These are phyloP conservation scores for Anhinga rufa DNA, from an alignment of 2,113 vertebrate species.

Conservation along the genomic window DNA sequence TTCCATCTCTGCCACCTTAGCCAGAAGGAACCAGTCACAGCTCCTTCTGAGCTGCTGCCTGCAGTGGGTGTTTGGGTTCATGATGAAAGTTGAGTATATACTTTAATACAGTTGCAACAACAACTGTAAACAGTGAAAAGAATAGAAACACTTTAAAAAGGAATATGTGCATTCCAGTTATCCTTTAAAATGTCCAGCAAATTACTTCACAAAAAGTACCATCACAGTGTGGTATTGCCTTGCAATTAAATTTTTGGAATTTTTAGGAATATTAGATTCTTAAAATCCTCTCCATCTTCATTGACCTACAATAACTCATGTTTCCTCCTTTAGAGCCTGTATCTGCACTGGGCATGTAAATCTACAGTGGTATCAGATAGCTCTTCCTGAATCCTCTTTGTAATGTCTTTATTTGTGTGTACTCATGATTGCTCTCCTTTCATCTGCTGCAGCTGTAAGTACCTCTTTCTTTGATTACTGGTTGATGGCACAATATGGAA, in stretches of 20 bases:
- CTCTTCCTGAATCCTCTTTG: neutral
- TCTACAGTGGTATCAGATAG: neutral
- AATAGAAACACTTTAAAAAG: neutral
- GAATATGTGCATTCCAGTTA: neutral
- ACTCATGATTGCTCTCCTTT: neutral
- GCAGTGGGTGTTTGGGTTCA: fast-evolving
- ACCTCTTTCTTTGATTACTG: neutral
- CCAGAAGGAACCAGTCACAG: neutral
- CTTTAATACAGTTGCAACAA: neutral
- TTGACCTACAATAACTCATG: neutral
- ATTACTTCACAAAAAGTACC: neutral
- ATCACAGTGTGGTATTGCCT: neutral
- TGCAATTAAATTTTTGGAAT: neutral
- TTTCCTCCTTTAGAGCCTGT: neutral
- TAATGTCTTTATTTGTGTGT: neutral
- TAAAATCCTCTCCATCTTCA: neutral
- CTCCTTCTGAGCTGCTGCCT: neutral
- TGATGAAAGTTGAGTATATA: neutral
- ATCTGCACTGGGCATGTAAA: neutral
- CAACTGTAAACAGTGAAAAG: neutral
- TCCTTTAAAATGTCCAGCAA: neutral
- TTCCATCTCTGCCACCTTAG: neutral
- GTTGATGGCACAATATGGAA: neutral
- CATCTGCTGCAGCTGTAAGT: neutral
- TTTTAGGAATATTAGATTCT: neutral